Base-by-base conservation (phyloP, 2,888 invertebrate species). In the Ctenicera cuprea region DNA sequence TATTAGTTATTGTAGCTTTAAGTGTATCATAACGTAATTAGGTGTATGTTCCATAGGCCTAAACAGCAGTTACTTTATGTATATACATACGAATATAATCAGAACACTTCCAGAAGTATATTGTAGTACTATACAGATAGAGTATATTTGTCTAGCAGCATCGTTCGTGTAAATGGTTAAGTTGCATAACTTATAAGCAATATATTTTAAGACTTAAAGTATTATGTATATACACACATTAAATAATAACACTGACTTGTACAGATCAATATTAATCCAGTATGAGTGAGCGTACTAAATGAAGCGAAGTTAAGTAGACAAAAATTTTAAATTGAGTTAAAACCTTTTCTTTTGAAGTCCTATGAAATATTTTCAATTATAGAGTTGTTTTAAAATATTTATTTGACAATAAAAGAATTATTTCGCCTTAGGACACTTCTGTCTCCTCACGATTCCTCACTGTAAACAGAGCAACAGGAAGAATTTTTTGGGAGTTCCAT, bases 51-150 rank as follows among this genome's bases (percentile, higher is more conserved):
- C 69, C 50, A 75, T 77, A 76, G 79, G 79, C 79, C 79, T 79
- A 79, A 72, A 71, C 73, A 71, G 45, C 62, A 70, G 70, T 50
- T 70, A 62, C 50, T 70, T 38, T 70, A 68, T 74, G 68, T 78
- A 76, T 75, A 77, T 76, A 78, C 69, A 71, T 71, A 66, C 48
- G 63, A 74, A 63, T 71, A 74, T 76, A 77, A 78, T 76, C 76
- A 70, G 74, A 78, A 79, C 76, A 79, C 77, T 78, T 79, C 77
- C 78, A 79, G 71, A 74, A 71, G 76, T 77, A 73, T 66, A 64
- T 57, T 38, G 20, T 41, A 62, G 52, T 63, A 14, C 26, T 26
- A 26, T 70, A 65, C 63, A 52, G 30, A 70, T 69, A 69, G 48
- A 30, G 63, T 70, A 59, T 70, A 63, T 63, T 62, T 65, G 57